Base-by-base conservation (phyloP, 2,797 vertebrate species). In the Cyclura pinguis region DNA sequence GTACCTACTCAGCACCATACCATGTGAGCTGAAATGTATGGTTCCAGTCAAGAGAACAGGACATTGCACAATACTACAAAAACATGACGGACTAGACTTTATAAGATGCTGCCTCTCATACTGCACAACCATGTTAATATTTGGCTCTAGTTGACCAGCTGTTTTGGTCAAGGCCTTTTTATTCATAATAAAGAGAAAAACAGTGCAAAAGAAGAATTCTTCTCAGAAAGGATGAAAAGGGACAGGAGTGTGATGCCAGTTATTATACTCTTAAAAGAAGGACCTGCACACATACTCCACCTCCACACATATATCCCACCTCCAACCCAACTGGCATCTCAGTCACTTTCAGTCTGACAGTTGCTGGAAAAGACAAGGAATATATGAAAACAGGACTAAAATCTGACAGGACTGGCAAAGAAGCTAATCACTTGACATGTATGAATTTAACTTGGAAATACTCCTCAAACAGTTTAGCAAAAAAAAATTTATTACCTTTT, bases 401-500 rank as follows among this genome's bases (percentile, higher is more conserved):
- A 87, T 3, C 5, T 57, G 57, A 59, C 32, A 77, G 32, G 85
- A 62, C 91, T 86, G 90, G 42, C 72, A 64, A 91, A 89, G 67
- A 94, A 18, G 8, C 35, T 82, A 42, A 52, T 73, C 93, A 94
- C 18, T 72, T 93, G 47, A 59, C 52, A 89, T 85, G 59, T 78
- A 72, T 18, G 73, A 88, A 84, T 94, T 93, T 93, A 88, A 92
- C 90, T 91, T 73, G 88, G 88, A 89, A 95, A 85, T 92, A 86
- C 90, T 29, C 50, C 1, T 91, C 93, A 88, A 81, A 81, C 90
- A 59, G 14, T 59, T 94, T 93, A 95, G 80, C 84, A 92, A 89
- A 52, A 92, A 89, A 52, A 84, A 88, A n/a, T 94, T 94, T 95
- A 94, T 97, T 97, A 98, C 99, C 98, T 99, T 99, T 95, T 99